These are phyloP conservation scores for Centroberyx gerrardi DNA, from an alignment of 2,797 vertebrate genomes.

Conservation along the genomic window DNA sequence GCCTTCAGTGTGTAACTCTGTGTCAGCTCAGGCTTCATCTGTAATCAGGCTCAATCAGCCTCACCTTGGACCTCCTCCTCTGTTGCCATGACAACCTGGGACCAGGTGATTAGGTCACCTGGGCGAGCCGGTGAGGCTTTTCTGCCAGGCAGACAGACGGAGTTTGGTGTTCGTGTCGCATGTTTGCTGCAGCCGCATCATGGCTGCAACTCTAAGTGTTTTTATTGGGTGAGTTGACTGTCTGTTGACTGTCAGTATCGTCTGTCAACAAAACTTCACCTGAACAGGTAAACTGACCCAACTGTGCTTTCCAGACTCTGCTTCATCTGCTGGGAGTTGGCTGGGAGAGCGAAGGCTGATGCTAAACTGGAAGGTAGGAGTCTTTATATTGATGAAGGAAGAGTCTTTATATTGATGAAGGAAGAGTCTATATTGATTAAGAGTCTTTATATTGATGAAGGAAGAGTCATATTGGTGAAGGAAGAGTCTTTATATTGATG, in stretches of 20 bases:
- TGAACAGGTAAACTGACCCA: background rate
- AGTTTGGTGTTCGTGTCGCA: background rate
- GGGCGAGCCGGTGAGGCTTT: background rate
- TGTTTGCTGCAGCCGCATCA: constrained; percentile 31
- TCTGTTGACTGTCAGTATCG: constrained; percentile 25
- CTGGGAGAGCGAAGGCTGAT: constrained; percentile 13
- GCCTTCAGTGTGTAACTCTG: too few species aligned
- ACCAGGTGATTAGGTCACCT: constrained; percentile 59
- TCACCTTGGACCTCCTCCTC: constrained; percentile 33
- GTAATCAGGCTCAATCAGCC: constrained; percentile 50
- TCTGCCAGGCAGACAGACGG: background rate
- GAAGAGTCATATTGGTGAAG: too few species aligned
- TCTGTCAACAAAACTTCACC: background rate
- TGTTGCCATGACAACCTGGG: constrained; percentile 31
- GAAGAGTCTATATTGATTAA: too few species aligned
- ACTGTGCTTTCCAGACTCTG: constrained; percentile 36
- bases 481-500: too few species aligned
- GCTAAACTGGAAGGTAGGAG: constrained; percentile 47
- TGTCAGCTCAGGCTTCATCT: background rate
- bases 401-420: background rate
- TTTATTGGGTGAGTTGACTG: constrained; percentile 55
- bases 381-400: background rate
- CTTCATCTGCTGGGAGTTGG: constrained; percentile 17
- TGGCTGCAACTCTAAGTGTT: constrained; percentile 43
- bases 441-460: too few species aligned